Percentiles rank a stretch among this genome's conserved stretches.
Evolutionary conservation across 2,113 vertebrate genomes (phyloP).

Genomic region (Sigmodon hispidus): DNA sequence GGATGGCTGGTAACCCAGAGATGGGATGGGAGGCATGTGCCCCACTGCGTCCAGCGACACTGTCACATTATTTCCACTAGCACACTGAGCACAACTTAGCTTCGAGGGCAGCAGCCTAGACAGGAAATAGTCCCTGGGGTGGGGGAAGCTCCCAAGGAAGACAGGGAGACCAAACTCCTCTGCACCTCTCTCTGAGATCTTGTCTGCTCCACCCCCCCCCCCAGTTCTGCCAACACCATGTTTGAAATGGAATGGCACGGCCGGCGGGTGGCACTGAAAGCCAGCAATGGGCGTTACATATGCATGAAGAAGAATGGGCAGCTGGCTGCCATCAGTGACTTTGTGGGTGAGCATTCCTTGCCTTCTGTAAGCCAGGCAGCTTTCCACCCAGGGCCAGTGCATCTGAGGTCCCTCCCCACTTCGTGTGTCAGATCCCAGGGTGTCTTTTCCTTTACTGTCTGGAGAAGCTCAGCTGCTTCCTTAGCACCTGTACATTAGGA

Average conservation of each 20-base stretch:
- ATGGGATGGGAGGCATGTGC: background rate
- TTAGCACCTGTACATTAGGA: background rate
- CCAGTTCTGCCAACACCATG: conserved; percentile 92
- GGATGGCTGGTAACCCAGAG: background rate
- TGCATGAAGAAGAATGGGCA: conserved; percentile 98
- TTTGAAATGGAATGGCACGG: conserved; percentile 97
- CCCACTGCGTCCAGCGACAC: no score
- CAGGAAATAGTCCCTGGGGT: fast-evolving
- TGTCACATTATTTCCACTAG: fast-evolving
- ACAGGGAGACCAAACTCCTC: background rate
- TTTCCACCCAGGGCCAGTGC: background rate
- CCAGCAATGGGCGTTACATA: conserved; percentile 95
- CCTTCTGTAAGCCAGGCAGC: no score
- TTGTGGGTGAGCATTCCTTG: conserved; percentile 88
- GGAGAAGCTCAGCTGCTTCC: background rate
- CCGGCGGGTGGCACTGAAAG: conserved; percentile 92
- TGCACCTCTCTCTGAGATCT: background rate
- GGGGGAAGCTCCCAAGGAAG: background rate
- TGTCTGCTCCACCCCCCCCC: background rate
- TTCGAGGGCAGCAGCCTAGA: background rate
- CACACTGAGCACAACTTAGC: background rate
- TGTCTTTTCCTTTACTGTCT: fast-evolving
- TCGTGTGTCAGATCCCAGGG: no score
- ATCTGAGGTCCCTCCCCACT: no score
- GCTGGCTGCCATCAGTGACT: conserved; percentile 93